Conservation (phyloP, 2,888 invertebrate genomes). For the Sarcophaga caerulescens region DNA sequence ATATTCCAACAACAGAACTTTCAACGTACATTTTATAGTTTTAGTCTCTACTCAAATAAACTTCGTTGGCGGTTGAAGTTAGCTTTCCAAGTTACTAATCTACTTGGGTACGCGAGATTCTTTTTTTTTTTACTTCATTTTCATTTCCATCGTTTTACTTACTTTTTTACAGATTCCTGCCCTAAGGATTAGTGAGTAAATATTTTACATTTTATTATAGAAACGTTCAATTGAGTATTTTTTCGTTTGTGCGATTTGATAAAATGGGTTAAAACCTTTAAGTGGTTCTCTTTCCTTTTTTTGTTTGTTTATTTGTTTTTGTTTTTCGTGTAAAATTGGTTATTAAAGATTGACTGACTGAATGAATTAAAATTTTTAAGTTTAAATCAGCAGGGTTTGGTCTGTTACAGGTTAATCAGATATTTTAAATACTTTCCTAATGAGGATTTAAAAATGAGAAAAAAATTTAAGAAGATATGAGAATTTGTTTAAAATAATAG, state of each 20-base stretch:
- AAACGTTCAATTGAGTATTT: conserved; percentile 5
- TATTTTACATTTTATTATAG: conserved; percentile 49
- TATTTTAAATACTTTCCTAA: too few species aligned
- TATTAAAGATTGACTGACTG: neutral
- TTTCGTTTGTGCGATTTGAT: conserved; percentile 15
- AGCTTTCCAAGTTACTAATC: neutral
- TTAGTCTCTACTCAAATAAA: neutral
- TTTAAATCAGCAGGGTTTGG: too few species aligned
- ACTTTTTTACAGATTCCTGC: conserved; percentile 58
- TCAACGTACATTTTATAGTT: neutral
- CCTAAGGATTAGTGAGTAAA: conserved; percentile 55
- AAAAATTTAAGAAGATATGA: too few species aligned
- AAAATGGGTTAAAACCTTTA: conserved; percentile 46
- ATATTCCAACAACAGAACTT: neutral
- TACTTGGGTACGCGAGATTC: neutral
- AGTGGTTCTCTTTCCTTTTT: conserved; percentile 3
- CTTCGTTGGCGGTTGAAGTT: conserved; percentile 24
- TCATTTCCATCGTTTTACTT: too few species aligned
- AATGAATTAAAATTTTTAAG: too few species aligned
- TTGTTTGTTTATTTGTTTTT: too few species aligned
- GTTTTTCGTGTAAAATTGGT: neutral
- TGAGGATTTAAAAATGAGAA: too few species aligned
- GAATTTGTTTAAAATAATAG: neutral
- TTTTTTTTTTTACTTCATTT: conserved; percentile 30
- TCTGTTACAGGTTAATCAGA: too few species aligned